Conservation (phyloP, 2,797 vertebrate genomes). For the Manis crassicaudata region DNA sequence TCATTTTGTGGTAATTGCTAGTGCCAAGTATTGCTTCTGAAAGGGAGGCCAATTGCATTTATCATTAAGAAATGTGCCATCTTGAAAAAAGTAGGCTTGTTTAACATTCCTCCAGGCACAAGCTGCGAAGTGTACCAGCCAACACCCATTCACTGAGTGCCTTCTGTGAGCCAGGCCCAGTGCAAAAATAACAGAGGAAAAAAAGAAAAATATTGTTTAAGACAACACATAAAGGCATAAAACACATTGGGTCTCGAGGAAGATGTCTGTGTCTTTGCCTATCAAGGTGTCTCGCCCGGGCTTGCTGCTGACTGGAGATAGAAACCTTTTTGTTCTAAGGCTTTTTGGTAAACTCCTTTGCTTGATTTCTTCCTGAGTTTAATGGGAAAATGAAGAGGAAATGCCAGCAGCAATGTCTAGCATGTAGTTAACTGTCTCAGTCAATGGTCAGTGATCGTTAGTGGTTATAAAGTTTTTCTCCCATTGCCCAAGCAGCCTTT, state of each 20-base stretch:
- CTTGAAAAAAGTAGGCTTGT: neutral
- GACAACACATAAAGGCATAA: neutral
- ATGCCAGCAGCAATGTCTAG: neutral
- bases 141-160: neutral
- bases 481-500: neutral
- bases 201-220: neutral
- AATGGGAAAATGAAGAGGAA: neutral
- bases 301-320: neutral
- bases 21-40: conserved; percentile 59
- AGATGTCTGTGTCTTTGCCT: neutral
- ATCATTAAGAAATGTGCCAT: neutral
- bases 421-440: neutral
- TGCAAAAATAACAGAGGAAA: neutral
- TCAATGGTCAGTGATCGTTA: neutral
- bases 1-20: conserved; percentile 58
- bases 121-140: neutral
- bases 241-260: conserved; percentile 19
- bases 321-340: neutral
- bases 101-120: neutral
- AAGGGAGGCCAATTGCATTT: neutral
- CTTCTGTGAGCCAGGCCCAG: neutral
- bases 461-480: neutral
- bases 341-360: neutral
- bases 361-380: neutral
- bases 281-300: neutral